Percentiles rank a stretch among this genome's conserved stretches.
These are phyloP conservation scores for Autographa pulchrina DNA, from an alignment of 2,888 invertebrate species.

Conservation along the genomic window DNA sequence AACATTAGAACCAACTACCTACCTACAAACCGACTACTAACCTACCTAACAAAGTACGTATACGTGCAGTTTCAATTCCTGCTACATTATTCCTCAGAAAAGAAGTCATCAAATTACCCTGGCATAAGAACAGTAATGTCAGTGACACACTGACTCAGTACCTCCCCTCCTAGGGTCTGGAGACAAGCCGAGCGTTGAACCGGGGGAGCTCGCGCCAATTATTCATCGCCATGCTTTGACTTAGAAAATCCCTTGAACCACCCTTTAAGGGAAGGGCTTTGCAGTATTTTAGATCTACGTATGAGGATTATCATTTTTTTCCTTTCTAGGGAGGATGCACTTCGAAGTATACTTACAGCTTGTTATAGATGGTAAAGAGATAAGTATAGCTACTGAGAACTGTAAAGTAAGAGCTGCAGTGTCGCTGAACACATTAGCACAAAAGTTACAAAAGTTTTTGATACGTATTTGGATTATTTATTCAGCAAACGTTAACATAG, in stretches of 20 bases:
- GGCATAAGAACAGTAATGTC: conserved; percentile 57
- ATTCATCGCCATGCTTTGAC: conserved; percentile 74
- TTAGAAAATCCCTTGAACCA: conserved; percentile 63
- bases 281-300: conserved; percentile 9
- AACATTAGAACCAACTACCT: no score
- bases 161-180: conserved; percentile 56
- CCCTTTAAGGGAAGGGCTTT: conserved; percentile 51
- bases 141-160: conserved; percentile 73
- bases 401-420: background rate
- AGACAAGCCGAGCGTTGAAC: conserved; percentile 70
- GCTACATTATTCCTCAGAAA: conserved; percentile 25
- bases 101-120: conserved; percentile 39
- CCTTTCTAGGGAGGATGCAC: background rate
- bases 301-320: conserved; percentile 11
- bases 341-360: background rate
- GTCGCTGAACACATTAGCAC: background rate
- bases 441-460: no score
- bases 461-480: no score
- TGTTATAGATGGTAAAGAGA: background rate
- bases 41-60: background rate
- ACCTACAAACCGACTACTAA: background rate
- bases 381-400: background rate
- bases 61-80: background rate
- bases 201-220: conserved; percentile 69
- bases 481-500: no score